Conservation (phyloP, 2,888 invertebrate species). For the Pyrocoelia pectoralis region DNA sequence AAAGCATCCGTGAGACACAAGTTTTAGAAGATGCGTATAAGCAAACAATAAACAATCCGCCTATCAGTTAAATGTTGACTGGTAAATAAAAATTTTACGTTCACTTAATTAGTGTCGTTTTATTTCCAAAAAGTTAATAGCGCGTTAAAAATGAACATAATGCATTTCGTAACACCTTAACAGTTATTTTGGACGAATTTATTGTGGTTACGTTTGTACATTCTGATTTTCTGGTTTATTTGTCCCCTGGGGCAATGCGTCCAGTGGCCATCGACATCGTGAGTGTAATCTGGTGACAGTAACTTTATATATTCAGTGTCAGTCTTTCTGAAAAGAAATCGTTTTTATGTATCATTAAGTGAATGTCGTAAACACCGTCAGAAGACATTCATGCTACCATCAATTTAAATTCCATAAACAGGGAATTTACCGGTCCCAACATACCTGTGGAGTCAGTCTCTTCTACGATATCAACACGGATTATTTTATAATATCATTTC, state of each 20-base stretch:
- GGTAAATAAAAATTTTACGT: slow-evolving; percentile 12
- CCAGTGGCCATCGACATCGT: slow-evolving; percentile 35
- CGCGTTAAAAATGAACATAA: slow-evolving; percentile 15
- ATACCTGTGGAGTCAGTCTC: slow-evolving; percentile 19
- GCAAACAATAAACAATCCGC: slow-evolving; percentile 10
- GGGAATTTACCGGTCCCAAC: slow-evolving; percentile 27
- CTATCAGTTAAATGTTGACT: slow-evolving; percentile 6
- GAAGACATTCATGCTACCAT: slow-evolving; percentile 34
- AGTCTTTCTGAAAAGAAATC: slow-evolving; percentile 36
- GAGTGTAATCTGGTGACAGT: slow-evolving; percentile 36
- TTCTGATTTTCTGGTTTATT: slow-evolving; percentile 26
- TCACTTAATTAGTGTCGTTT: slow-evolving; percentile 11
- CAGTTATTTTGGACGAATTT: slow-evolving; percentile 20
- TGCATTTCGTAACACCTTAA: slow-evolving; percentile 15
- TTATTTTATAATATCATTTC: slow-evolving; percentile 9
- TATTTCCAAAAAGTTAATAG: slow-evolving; percentile 9
- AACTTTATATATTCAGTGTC: slow-evolving; percentile 37
- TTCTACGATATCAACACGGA: slow-evolving; percentile 5
- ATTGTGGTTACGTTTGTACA: slow-evolving; percentile 10
- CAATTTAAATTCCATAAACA: slow-evolving; percentile 37
- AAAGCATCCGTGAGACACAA: background rate
- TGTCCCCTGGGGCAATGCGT: slow-evolving; percentile 18
- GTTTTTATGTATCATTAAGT: slow-evolving; percentile 38
- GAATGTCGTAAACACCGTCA: slow-evolving; percentile 36
- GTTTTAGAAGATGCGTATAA: slow-evolving; percentile 5